phyloP scores from a whole-genome alignment of 1,140 invertebrate species.

The Temnothorax nylanderi region DNA sequence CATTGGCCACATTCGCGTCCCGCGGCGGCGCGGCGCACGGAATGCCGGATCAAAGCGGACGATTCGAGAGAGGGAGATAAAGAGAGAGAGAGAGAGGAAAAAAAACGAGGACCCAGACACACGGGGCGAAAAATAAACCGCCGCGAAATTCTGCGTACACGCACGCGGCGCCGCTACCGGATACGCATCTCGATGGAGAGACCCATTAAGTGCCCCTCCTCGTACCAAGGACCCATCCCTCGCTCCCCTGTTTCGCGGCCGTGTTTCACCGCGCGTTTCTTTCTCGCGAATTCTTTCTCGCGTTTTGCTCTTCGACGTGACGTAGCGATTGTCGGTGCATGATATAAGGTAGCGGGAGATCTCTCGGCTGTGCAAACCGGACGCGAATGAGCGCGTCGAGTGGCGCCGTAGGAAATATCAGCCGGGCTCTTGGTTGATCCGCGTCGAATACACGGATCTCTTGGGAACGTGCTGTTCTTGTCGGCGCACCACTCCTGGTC shows the following conservation, averaged over 20 bases:
- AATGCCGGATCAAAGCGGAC: slow-evolving; percentile 37
- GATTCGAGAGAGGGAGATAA: background rate
- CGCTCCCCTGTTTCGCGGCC: no score
- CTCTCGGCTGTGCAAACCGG: background rate
- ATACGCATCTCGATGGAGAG: slow-evolving; percentile 41
- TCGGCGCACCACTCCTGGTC: background rate
- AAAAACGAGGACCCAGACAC: background rate
- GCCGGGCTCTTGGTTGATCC: background rate
- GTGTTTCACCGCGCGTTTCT: background rate
- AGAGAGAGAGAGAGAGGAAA: background rate
- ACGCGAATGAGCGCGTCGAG: background rate
- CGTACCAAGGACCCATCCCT: background rate
- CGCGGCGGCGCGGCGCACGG: slow-evolving; percentile 20
- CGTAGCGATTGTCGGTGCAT: background rate
- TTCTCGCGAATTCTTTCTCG: background rate
- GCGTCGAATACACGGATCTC: background rate
- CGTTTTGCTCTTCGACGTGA: background rate
- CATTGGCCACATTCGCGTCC: slow-evolving; percentile 36
- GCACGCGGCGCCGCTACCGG: slow-evolving; percentile 38
- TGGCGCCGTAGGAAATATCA: slow-evolving; percentile 22
- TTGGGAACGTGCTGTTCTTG: background rate
- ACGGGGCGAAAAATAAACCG: slow-evolving; percentile 41
- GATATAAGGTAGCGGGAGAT: background rate
- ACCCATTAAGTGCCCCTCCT: slow-evolving; percentile 7
- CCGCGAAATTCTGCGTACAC: slow-evolving; percentile 32